Conservation (phyloP, 92 coral and sea anemone species). For the Chrysogorgia sp. region DNA sequence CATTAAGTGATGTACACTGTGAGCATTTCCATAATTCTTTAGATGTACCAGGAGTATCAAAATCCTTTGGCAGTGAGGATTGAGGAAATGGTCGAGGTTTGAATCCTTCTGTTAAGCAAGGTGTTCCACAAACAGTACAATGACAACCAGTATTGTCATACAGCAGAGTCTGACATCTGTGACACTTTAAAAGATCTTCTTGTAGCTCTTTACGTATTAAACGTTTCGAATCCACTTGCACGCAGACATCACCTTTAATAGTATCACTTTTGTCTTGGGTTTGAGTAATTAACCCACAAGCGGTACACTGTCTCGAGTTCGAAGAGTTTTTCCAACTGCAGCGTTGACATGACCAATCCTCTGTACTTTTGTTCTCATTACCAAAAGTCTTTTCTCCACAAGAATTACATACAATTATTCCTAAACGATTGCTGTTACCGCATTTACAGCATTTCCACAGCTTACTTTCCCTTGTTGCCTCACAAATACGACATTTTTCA, state of each 20-base stretch:
- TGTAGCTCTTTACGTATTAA: slow-evolving; percentile 69
- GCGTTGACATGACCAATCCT: slow-evolving; percentile 74
- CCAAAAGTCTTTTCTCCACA: slow-evolving; percentile 62
- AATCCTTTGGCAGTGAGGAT: slow-evolving; percentile 73
- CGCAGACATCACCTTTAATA: slow-evolving; percentile 15
- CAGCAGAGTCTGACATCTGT: slow-evolving; percentile 82
- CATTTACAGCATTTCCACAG: slow-evolving; percentile 74
- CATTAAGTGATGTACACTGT: slow-evolving; percentile 78
- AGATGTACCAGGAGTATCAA: slow-evolving; percentile 49
- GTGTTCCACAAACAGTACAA: slow-evolving; percentile 82
- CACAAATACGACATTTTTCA: slow-evolving; percentile 25
- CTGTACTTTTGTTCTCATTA: neutral
- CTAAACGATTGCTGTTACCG: slow-evolving; percentile 64
- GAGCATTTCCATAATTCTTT: slow-evolving; percentile 84
- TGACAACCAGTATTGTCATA: slow-evolving; percentile 74
- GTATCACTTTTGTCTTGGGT: slow-evolving; percentile 12
- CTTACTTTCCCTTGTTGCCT: slow-evolving; percentile 40
- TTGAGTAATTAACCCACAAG: slow-evolving; percentile 58
- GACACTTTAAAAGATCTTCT: slow-evolving; percentile 77
- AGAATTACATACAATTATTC: slow-evolving; percentile 58
- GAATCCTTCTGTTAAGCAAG: slow-evolving; percentile 86
- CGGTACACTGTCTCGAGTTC: slow-evolving; percentile 56
- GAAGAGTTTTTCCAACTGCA: slow-evolving; percentile 72
- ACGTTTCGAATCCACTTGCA: slow-evolving; percentile 62
- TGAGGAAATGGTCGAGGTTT: slow-evolving; percentile 95